Evolutionary conservation across 2,113 vertebrate species (phyloP), one percentile per base, ranked within the genome.

Genomic region (Neolamprologus caudopunctatus): DNA sequence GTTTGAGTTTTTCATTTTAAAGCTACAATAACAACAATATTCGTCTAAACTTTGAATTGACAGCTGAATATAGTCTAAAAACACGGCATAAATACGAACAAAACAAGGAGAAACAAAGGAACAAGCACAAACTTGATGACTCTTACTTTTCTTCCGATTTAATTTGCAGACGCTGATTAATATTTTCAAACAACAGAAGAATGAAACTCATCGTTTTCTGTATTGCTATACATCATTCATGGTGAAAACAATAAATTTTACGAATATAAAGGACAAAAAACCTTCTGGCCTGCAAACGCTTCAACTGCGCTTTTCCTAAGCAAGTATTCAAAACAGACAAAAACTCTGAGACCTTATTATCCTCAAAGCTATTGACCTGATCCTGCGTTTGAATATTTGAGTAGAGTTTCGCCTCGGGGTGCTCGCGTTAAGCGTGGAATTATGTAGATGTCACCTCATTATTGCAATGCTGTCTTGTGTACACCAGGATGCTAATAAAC

Each of bases 371-470:
- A 91, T 92, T 93, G 87, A 94, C 91, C 92, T 85, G 88, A 89
- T 91, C 88, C 88, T 80, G 71, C 81, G 86, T 91, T 90, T 88
- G 89, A 93, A 88, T 90, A 89, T 89, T 90, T 88, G 78, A 90
- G 87, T 80, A 81, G 82, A 78, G 82, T 87, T 83, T 85, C 47
- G 89, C 94, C 90, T 85, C 42, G 1, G 91, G 95, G 87, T 68
- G 26, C 53, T 88, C 86, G 86, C 47, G 87, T 90, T 94, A 90
- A 94, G 83, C 57, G 80, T 81, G 71, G 89, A 94, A 93, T 95
- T 94, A 93, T 95, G 94, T 85, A 96, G 89, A 95, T 96, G 92
- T 92, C 85, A 68, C 90, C 87, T 95, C 92, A 95, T 94, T 94
- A 94, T 90, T 93, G 90, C 90, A 93, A 85, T 83, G 58, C 87